These are phyloP conservation scores for Phenganax stokvisi DNA, from an alignment of 92 coral and sea anemone species.

Conservation along the genomic window DNA sequence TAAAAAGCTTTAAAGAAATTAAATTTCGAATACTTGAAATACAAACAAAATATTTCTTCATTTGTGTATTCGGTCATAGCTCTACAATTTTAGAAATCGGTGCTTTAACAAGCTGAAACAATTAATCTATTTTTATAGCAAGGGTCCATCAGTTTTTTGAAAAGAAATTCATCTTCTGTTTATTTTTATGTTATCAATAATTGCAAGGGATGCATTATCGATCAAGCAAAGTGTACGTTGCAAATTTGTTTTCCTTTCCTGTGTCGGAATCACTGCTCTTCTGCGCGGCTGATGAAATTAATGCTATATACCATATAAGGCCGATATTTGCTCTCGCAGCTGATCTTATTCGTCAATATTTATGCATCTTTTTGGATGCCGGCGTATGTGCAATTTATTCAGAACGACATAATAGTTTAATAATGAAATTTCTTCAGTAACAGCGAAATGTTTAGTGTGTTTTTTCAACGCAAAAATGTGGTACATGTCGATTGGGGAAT, in stretches of 20 bases:
- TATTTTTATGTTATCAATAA: not conserved
- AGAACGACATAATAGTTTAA: constrained; percentile 32
- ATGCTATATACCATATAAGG: constrained; percentile 33
- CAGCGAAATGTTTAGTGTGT: not conserved
- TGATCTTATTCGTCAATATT: constrained; percentile 37
- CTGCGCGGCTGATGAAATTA: constrained; percentile 6
- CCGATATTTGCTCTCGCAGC: constrained; percentile 1
- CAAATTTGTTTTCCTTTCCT: constrained; percentile 1
- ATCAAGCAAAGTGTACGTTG: constrained; percentile 21
- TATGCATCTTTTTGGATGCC: constrained; percentile 12
- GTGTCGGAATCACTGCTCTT: constrained; percentile 17
- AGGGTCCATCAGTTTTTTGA: not conserved
- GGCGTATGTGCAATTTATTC: constrained; percentile 31
- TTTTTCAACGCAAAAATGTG: not conserved
- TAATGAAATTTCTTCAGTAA: constrained; percentile 2
- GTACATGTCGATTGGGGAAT: not conserved
- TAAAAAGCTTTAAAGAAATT: not conserved
- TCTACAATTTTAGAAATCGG: not conserved
- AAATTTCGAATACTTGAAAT: not conserved
- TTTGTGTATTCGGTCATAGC: constrained; percentile 5
- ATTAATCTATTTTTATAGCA: not conserved
- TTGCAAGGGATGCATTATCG: not conserved
- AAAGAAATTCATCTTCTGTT: constrained; percentile 2
- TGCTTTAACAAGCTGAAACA: constrained; percentile 11
- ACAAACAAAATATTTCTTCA: constrained; percentile 24